These are phyloP conservation scores for Drosophila putrida DNA, from an alignment of 2,888 invertebrate species.

Conservation along the genomic window DNA sequence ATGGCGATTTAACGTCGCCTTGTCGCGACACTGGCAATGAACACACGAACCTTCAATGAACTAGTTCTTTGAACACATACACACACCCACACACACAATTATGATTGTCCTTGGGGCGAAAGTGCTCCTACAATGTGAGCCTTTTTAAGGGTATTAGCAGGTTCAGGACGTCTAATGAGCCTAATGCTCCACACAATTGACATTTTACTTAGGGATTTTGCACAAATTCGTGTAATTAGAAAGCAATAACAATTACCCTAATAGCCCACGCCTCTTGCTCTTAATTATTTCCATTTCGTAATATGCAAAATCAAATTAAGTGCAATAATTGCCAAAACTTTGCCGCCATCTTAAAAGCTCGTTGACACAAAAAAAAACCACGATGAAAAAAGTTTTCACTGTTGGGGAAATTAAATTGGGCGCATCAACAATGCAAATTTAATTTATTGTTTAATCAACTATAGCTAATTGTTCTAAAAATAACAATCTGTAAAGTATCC, in stretches of 20 bases:
- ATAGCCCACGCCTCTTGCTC: conserved; percentile 16
- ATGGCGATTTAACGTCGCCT: conserved; percentile 50
- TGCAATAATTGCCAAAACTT: conserved; percentile 55
- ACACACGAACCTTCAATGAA: conserved; percentile 42
- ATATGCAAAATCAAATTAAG: conserved; percentile 59
- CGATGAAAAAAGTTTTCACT: conserved; percentile 13
- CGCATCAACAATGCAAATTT: conserved; percentile 54
- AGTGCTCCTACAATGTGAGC: conserved; percentile 29
- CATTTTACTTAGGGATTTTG: conserved; percentile 76
- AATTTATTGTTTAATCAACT: conserved; percentile 63
- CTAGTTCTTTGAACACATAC: conserved; percentile 44
- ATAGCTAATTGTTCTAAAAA: conserved; percentile 55
- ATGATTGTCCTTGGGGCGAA: conserved; percentile 54
- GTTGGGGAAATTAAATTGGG: conserved; percentile 30
- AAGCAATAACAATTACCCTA: conserved; percentile 79
- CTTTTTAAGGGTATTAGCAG: not conserved
- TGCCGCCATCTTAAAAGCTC: conserved; percentile 32
- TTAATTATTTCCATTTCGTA: conserved; percentile 54
- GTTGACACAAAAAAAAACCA: not conserved
- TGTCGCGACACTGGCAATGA: conserved; percentile 57
- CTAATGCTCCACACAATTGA: conserved; percentile 72
- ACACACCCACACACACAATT: conserved; percentile 29
- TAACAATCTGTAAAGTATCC: conserved; percentile 33
- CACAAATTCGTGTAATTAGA: conserved; percentile 73
- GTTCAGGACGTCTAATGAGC: conserved; percentile 54